phyloP scores from a whole-genome alignment of 1,140 invertebrate genomes.

The Hycleus cichorii region DNA sequence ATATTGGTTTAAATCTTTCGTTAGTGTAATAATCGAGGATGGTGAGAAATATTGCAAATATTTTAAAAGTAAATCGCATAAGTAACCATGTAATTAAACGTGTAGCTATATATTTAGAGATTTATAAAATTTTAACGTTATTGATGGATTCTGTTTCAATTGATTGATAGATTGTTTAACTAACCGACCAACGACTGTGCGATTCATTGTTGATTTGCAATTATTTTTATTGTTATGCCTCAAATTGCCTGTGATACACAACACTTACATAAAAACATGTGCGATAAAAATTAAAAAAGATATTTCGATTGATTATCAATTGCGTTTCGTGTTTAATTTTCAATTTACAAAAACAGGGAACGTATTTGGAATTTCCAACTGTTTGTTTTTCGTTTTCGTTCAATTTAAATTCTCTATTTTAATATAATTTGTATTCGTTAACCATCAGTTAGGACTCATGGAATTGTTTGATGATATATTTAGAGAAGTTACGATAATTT shows the following conservation, averaged over 20 bases:
- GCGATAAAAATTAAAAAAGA: not conserved
- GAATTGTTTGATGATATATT: not conserved
- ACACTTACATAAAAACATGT: not conserved
- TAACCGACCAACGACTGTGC: slow-evolving; percentile 3
- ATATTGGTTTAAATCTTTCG: too few relatives aligned
- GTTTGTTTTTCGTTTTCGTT: not conserved
- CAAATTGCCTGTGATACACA: slow-evolving; percentile 30
- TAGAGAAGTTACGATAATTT: not conserved
- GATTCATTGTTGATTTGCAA: slow-evolving; percentile 7
- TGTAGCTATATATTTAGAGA: not conserved
- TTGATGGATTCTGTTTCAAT: not conserved
- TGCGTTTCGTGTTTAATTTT: not conserved
- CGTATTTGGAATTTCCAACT: not conserved
- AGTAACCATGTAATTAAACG: not conserved
- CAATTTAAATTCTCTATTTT: not conserved
- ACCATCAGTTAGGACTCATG: slow-evolving; percentile 8
- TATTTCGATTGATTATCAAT: not conserved
- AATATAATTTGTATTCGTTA: not conserved
- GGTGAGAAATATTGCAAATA: not conserved
- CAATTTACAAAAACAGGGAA: not conserved
- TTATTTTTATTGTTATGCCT: slow-evolving; percentile 23
- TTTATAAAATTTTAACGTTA: not conserved
- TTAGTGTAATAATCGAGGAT: too few relatives aligned
- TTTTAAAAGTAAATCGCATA: not conserved
- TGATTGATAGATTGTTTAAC: not conserved